phyloP scores from a whole-genome alignment of 2,888 invertebrate species.

The Catocala fraxini region DNA sequence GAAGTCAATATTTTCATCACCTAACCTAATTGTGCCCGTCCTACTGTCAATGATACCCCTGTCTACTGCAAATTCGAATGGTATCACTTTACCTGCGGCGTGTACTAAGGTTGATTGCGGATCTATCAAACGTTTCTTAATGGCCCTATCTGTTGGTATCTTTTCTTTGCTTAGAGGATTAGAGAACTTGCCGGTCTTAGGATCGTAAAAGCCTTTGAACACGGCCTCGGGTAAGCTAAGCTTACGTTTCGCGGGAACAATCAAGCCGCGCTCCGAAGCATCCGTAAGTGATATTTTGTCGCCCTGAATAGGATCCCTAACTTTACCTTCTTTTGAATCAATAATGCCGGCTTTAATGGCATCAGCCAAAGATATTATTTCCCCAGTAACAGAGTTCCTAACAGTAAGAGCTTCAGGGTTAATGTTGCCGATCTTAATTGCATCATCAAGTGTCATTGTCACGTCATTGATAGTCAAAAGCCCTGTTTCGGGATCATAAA shows the following conservation, averaged over 20 bases:
- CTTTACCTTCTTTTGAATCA: constrained; percentile 93
- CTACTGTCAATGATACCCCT: constrained; percentile 92
- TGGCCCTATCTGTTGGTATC: constrained; percentile 93
- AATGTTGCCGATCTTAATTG: constrained; percentile 92
- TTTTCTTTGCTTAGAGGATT: constrained; percentile 93
- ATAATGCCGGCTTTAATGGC: constrained; percentile 93
- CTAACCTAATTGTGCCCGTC: constrained; percentile 90
- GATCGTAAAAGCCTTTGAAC: constrained; percentile 96
- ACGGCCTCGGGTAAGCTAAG: constrained; percentile 96
- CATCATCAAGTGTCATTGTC: constrained; percentile 91
- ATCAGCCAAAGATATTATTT: constrained; percentile 93
- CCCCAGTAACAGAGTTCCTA: constrained; percentile 93
- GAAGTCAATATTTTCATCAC: constrained; percentile 91
- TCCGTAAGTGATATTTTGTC: constrained; percentile 93
- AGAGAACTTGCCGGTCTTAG: constrained; percentile 93
- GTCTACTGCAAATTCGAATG: constrained; percentile 94
- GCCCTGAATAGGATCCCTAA: constrained; percentile 92
- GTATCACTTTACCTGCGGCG: constrained; percentile 93
- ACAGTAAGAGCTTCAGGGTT: constrained; percentile 93
- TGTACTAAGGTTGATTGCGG: constrained; percentile 95
- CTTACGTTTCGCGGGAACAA: constrained; percentile 94
- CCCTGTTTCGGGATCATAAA: constrained; percentile 92
- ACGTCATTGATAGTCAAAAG: constrained; percentile 91
- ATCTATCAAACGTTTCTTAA: constrained; percentile 94
- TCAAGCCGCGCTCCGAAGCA: constrained; percentile 94